phyloP scores from a whole-genome alignment of 1,140 invertebrate species.

The Psilanteris sp. region DNA sequence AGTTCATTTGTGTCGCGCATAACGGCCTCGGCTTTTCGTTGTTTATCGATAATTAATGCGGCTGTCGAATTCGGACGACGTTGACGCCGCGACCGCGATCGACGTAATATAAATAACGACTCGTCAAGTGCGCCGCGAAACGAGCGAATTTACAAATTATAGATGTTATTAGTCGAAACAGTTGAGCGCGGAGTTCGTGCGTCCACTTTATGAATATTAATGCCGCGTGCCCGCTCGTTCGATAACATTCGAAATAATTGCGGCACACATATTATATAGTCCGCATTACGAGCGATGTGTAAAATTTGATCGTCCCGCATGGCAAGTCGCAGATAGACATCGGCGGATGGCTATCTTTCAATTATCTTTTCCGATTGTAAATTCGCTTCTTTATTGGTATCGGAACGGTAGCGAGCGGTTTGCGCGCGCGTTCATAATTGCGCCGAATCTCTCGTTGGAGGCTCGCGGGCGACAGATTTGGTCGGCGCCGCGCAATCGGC shows the following conservation, averaged over 20 bases:
- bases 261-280: slow-evolving; percentile 54
- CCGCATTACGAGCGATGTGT: slow-evolving; percentile 54
- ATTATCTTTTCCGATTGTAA: slow-evolving; percentile 63
- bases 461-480: too few species aligned
- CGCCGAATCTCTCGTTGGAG: too few species aligned
- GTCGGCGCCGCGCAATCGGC: not conserved
- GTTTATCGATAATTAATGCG: too few species aligned
- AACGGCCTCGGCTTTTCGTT: too few species aligned
- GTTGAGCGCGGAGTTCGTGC: slow-evolving; percentile 54
- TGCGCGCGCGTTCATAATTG: too few species aligned
- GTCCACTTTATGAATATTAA: slow-evolving; percentile 66
- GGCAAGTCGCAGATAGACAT: slow-evolving; percentile 56
- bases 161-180: slow-evolving; percentile 57
- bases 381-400: slow-evolving; percentile 59
- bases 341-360: slow-evolving; percentile 60
- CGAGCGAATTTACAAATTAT: slow-evolving; percentile 62
- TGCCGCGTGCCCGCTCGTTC: slow-evolving; percentile 45
- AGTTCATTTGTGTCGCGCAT: slow-evolving; percentile 20
- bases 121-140: slow-evolving; percentile 29
- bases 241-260: slow-evolving; percentile 65
- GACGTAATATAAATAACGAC: slow-evolving; percentile 32
- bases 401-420: too few species aligned
- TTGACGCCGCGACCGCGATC: too few species aligned
- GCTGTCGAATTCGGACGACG: too few species aligned
- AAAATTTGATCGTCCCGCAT: slow-evolving; percentile 62